Evolutionary conservation across 2,888 invertebrate genomes (phyloP).

Genomic region (Taenaris catops): DNA sequence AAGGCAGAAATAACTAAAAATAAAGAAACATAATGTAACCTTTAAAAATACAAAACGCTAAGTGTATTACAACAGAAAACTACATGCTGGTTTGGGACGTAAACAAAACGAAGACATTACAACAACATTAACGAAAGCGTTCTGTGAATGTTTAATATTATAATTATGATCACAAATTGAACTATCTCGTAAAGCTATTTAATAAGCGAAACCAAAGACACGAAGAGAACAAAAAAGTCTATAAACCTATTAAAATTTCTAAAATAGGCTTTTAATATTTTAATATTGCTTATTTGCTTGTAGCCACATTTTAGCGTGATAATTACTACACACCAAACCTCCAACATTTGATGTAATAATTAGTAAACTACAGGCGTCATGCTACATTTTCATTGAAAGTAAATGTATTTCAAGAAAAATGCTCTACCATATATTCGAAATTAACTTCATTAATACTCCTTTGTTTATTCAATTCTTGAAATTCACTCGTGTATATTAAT

Average conservation of each 20-base stretch:
- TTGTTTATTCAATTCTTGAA: slow-evolving; percentile 33
- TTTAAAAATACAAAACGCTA: slow-evolving; percentile 17
- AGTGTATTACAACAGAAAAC: slow-evolving; percentile 5
- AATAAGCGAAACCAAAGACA: too few relatives aligned
- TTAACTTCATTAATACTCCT: neutral
- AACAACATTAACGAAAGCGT: too few relatives aligned
- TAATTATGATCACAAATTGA: too few relatives aligned
- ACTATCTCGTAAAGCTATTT: too few relatives aligned
- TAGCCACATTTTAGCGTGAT: slow-evolving; percentile 17
- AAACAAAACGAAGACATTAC: slow-evolving; percentile 3
- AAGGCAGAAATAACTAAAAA: slow-evolving; percentile 72
- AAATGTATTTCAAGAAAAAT: slow-evolving; percentile 45
- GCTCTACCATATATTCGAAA: neutral
- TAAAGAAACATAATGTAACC: slow-evolving; percentile 38
- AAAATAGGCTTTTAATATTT: too few relatives aligned
- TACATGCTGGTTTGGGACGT: slow-evolving; percentile 9
- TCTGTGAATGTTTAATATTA: too few relatives aligned
- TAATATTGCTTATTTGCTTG: too few relatives aligned
- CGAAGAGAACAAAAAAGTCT: too few relatives aligned
- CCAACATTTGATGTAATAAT: slow-evolving; percentile 21
- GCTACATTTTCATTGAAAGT: slow-evolving; percentile 29
- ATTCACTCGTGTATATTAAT: slow-evolving; percentile 31
- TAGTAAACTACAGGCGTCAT: slow-evolving; percentile 46
- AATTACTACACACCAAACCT: slow-evolving; percentile 18
- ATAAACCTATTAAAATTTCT: too few relatives aligned